phyloP scores from a whole-genome alignment of 2,888 invertebrate species.

The Zele albiditarsus region DNA sequence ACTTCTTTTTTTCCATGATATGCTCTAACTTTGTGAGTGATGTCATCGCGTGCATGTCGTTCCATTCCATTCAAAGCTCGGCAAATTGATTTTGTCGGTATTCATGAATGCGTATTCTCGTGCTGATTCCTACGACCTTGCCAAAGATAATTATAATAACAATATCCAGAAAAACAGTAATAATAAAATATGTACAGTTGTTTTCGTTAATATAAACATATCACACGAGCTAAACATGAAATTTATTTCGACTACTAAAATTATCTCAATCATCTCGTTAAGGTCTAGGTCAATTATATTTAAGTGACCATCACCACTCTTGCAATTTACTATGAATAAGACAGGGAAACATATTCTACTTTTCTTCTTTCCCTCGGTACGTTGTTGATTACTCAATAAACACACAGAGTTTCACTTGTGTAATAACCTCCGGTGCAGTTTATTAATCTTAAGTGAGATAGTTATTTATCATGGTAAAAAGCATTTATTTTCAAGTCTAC shows the following conservation, averaged over 20 bases:
- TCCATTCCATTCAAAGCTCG: conserved; percentile 45
- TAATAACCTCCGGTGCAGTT: not conserved
- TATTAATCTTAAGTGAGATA: not conserved
- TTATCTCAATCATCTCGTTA: conserved; percentile 3
- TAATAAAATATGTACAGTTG: not conserved
- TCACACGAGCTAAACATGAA: not conserved
- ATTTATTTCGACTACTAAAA: not conserved
- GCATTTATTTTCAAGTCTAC: too few species aligned
- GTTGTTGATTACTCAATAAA: not conserved
- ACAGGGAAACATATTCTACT: not conserved
- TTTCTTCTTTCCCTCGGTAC: not conserved
- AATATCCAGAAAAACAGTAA: not conserved
- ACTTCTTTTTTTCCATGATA: conserved; percentile 14
- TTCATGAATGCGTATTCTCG: conserved; percentile 27
- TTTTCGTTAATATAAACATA: not conserved
- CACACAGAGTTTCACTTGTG: not conserved
- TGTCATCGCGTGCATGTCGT: conserved; percentile 51
- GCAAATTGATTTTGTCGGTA: conserved; percentile 54
- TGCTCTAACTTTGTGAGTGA: conserved; percentile 50
- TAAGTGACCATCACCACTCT: not conserved
- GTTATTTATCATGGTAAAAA: not conserved
- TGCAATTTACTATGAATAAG: not conserved
- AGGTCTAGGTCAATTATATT: conserved; percentile 6
- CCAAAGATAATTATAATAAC: conserved; percentile 39
- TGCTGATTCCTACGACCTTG: conserved; percentile 41